phyloP scores from a whole-genome alignment of 2,888 invertebrate genomes.

The Tetragonisca angustula region DNA sequence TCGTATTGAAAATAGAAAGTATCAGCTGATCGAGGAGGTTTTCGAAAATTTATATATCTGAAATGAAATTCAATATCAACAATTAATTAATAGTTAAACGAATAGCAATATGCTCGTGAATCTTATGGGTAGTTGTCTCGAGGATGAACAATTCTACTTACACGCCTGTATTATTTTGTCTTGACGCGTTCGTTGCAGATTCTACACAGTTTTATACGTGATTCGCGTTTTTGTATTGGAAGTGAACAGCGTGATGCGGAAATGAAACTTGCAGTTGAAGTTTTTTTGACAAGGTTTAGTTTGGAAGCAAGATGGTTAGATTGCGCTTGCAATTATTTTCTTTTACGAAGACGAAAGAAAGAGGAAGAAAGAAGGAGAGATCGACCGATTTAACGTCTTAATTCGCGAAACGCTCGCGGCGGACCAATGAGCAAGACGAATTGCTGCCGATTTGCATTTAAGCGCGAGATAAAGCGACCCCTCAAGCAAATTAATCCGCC shows the following conservation, averaged over 20 bases:
- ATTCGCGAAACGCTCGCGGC: conserved; percentile 67
- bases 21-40: too few relatives aligned
- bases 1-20: too few relatives aligned
- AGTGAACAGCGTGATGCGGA: neutral
- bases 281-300: neutral
- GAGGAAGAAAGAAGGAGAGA: conserved; percentile 22
- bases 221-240: neutral
- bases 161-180: neutral
- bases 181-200: neutral
- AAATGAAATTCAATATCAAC: too few relatives aligned
- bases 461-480: conserved; percentile 65
- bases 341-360: conserved; percentile 3
- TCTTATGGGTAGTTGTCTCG: neutral
- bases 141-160: neutral
- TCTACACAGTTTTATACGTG: neutral
- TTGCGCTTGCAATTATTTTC: conserved; percentile 16
- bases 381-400: conserved; percentile 61
- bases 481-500: conserved; percentile 68
- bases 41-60: too few relatives aligned
- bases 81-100: too few relatives aligned
- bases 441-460: conserved; percentile 69
- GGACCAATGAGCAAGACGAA: conserved; percentile 65
- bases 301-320: neutral
- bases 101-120: too few relatives aligned
- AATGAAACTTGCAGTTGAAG: neutral